Evolutionary conservation across 1,140 invertebrate genomes (phyloP).

Genomic region (Holotrichia oblita): DNA sequence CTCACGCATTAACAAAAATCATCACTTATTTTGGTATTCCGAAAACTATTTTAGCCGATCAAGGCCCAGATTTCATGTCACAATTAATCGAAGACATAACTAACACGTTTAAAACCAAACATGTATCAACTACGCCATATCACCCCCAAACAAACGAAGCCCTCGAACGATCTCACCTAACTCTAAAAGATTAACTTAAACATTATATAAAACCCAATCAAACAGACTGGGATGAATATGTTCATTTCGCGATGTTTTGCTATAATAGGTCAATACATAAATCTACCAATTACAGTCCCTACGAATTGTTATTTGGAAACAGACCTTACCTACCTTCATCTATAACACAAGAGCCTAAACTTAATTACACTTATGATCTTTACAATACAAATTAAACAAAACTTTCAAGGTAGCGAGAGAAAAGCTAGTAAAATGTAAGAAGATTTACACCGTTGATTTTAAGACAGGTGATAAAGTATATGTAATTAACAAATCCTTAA

Average conservation of each 20-base stretch:
- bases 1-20: constrained; percentile 49
- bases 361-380: constrained; percentile 37
- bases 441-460: background rate
- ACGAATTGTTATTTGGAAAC: constrained; percentile 53
- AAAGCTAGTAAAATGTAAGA: constrained; percentile 41
- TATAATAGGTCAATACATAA: constrained; percentile 53
- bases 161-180: background rate
- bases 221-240: constrained; percentile 55
- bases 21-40: constrained; percentile 54
- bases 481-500: background rate
- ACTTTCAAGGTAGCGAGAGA: constrained; percentile 1
- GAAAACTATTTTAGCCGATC: constrained; percentile 57
- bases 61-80: constrained; percentile 55
- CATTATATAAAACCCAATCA: constrained; percentile 55
- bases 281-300: constrained; percentile 44
- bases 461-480: constrained; percentile 29
- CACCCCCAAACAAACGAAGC: constrained; percentile 23
- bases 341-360: constrained; percentile 24
- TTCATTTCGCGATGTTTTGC: constrained; percentile 54
- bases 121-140: constrained; percentile 9
- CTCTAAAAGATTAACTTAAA: constrained; percentile 51
- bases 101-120: constrained; percentile 51
- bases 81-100: constrained; percentile 50
- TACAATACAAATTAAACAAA: constrained; percentile 19
- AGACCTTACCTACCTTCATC: constrained; percentile 48